Base-by-base conservation (phyloP, 2,888 invertebrate genomes). In the Dynastes hyllus region DNA sequence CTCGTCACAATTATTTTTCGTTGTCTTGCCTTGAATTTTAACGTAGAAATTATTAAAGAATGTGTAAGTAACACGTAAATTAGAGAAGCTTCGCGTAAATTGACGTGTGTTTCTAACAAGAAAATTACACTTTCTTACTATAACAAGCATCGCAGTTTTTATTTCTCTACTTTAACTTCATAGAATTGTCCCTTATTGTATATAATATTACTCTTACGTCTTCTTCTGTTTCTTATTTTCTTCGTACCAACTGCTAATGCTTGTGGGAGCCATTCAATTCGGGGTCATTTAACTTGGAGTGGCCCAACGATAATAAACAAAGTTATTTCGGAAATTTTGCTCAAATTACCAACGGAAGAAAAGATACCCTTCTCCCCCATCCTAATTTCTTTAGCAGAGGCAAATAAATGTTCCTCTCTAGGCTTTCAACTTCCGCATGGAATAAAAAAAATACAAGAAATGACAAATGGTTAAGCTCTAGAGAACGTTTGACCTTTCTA, bases 251-350 rank as follows among this genome's bases (percentile, higher is more conserved):
- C 66, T 22, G 66, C 45, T 37, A 45, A 50, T n/a, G 22, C 66
- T 16, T 45, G 66, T 67, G 66, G 66, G 66, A 67, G 45, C 16
- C 66, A 45, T 45, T 67, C 40, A 67, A 67, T 67, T 40, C 45
- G 16, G 66, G 66, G 66, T 67, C 66, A 67, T 67, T 67, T 67
- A 67, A 67, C 66, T 45, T 67, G n/a, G 22, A 27, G 32, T 40
- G 45, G 37, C 66, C 16, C 40, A 67, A 9, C 16, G 45, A 67
- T 16, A 67, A 67, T 67, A 67, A 67, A 67, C 66, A 67, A 67
- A 16, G 45, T 45, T 67, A 67, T 45, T 67, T 67, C 45, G 45
- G 66, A 67, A 67, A 67, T 67, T 45, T 67, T 40, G 13, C n/a
- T 22, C 40, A 9, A 22, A 67, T 22, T 40, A 16, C 16, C 66